These are phyloP conservation scores for Xenopus laevis DNA, from an alignment of 2,113 vertebrate genomes.

Conservation along the genomic window DNA sequence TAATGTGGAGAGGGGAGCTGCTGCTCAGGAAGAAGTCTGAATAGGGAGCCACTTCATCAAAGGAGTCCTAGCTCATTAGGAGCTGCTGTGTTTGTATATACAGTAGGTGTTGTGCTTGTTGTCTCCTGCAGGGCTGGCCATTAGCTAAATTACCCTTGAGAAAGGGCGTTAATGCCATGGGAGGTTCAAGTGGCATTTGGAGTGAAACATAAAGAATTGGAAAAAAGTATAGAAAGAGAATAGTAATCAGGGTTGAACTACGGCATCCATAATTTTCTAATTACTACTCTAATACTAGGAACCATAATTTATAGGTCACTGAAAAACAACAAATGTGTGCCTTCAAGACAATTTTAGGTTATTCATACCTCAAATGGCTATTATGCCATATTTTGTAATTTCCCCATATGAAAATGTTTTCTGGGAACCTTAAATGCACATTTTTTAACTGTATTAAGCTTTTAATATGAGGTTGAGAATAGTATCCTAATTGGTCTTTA, in stretches of 20 bases:
- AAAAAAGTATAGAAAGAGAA: background rate
- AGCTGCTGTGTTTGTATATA: conserved; percentile 40
- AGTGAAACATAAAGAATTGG: conserved; percentile 17
- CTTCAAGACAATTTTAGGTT: too few relatives aligned
- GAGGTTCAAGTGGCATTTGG: conserved; percentile 26
- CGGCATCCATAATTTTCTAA: too few relatives aligned
- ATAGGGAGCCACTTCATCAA: conserved; percentile 26
- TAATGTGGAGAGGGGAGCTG: conserved; percentile 29
- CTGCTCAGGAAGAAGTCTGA: conserved; percentile 34
- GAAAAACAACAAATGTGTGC: too few relatives aligned
- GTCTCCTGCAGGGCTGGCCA: conserved; percentile 33
- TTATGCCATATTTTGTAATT: too few relatives aligned
- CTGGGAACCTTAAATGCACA: too few relatives aligned
- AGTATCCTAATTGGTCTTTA: too few relatives aligned
- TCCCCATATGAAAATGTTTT: too few relatives aligned
- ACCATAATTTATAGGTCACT: too few relatives aligned
- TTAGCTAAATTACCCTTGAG: conserved; percentile 43
- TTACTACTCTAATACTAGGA: too few relatives aligned
- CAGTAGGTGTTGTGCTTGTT: conserved; percentile 36
- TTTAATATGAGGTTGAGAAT: too few relatives aligned
- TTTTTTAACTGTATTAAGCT: too few relatives aligned
- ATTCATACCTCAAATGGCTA: too few relatives aligned
- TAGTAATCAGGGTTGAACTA: background rate
- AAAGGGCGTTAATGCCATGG: conserved; percentile 11
- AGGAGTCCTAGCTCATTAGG: conserved; percentile 43